A percentile compares a stretch with the other conserved stretches of the same genome.
Evolutionary conservation across 2,888 invertebrate genomes (phyloP).

Genomic region (Spodoptera picta): DNA sequence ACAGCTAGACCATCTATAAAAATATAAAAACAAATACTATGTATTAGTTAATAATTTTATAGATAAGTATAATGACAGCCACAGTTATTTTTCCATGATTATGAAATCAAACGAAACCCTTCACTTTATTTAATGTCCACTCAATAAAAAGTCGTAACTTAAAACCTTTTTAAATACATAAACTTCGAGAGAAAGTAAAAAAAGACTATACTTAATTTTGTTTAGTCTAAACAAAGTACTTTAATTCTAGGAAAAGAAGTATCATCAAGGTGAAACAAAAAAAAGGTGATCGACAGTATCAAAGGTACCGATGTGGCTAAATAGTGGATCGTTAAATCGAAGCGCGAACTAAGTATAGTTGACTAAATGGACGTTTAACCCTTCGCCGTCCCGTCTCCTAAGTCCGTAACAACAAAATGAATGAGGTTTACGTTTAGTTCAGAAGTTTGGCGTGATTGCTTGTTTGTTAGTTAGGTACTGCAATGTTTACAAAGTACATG

Average conservation of each 20-base stretch:
- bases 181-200: conserved; percentile 41
- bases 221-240: conserved; percentile 49
- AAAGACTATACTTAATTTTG: conserved; percentile 50
- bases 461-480: too few species aligned
- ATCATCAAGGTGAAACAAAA: conserved; percentile 51
- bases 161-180: conserved; percentile 51
- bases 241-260: conserved; percentile 46
- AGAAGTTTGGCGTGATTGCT: too few species aligned
- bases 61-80: background rate
- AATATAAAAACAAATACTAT: background rate
- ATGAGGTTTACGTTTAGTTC: conserved; percentile 47
- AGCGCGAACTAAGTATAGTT: conserved; percentile 85
- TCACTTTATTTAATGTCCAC: conserved; percentile 30
- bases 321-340: conserved; percentile 79
- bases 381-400: conserved; percentile 50
- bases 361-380: conserved; percentile 73
- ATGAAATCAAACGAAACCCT: conserved; percentile 12
- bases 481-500: too few species aligned
- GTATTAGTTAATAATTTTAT: background rate
- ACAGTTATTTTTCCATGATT: conserved; percentile 12
- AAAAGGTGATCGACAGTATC: conserved; percentile 43
- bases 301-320: conserved; percentile 68
- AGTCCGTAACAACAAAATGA: conserved; percentile 44
- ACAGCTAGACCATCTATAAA: too few species aligned
- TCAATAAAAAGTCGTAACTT: conserved; percentile 40